Percentiles rank a stretch among this genome's conserved stretches.
These are phyloP conservation scores for Auanema freiburgensis DNA, from an alignment of 2,888 invertebrate species.

Conservation along the genomic window DNA sequence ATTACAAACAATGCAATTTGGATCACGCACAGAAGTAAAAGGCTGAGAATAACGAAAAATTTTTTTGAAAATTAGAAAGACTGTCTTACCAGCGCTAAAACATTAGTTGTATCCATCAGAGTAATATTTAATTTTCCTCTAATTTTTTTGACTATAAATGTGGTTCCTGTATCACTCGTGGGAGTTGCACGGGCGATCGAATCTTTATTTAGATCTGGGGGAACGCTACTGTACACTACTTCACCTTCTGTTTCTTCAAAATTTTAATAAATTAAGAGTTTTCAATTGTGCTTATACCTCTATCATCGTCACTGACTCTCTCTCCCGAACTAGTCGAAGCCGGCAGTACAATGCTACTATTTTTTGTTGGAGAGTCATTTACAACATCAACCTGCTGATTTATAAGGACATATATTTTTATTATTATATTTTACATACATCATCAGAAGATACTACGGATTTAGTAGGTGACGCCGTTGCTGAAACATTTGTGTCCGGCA, in stretches of 20 bases:
- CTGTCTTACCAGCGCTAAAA: not conserved
- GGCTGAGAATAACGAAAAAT: conserved; percentile 5
- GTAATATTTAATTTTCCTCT: conserved; percentile 14
- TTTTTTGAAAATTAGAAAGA: not conserved
- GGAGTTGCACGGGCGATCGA: conserved; percentile 11
- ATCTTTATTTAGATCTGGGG: conserved; percentile 18
- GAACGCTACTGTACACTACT: conserved; percentile 17
- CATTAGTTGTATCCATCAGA: not conserved
- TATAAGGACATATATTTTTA: too few relatives aligned
- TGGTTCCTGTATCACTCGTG: conserved; percentile 2
- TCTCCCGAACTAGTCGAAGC: conserved; percentile 7
- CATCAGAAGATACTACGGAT: too few relatives aligned
- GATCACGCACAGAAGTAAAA: conserved; percentile 23
- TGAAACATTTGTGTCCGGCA: too few relatives aligned
- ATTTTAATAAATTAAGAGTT: not conserved
- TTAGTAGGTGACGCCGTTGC: too few relatives aligned
- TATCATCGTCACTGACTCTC: not conserved
- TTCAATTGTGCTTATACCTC: not conserved
- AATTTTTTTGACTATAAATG: conserved; percentile 4
- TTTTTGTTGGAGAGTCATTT: too few relatives aligned
- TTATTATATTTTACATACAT: too few relatives aligned
- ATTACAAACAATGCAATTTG: conserved; percentile 39
- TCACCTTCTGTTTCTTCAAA: conserved; percentile 4
- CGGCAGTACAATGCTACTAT: conserved; percentile 5
- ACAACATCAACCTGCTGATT: too few relatives aligned